Percentiles rank a stretch among this genome's conserved stretches.
Evolutionary conservation across 2,113 vertebrate genomes (phyloP).

Genomic region (Ciconia stormi): DNA sequence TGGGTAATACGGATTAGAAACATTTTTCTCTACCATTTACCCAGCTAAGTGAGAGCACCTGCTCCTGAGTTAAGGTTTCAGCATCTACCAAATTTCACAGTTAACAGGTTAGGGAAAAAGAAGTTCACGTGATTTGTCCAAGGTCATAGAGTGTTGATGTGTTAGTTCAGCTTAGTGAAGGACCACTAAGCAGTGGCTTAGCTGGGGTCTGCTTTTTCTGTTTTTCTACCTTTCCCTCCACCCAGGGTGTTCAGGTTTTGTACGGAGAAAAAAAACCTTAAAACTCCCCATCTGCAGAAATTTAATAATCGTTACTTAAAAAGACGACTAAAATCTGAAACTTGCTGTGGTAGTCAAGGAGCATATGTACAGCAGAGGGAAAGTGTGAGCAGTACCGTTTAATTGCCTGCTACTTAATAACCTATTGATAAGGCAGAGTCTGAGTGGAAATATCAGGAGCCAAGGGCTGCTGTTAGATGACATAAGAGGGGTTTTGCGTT

Average conservation of each 20-base stretch:
- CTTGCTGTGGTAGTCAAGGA: background rate
- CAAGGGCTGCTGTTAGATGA: background rate
- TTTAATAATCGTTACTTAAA: background rate
- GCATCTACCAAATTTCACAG: background rate
- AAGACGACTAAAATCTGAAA: background rate
- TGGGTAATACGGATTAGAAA: background rate
- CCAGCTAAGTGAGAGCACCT: background rate
- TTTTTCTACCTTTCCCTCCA: background rate
- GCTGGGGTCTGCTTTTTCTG: background rate
- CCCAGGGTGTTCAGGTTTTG: background rate
- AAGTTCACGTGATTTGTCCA: background rate
- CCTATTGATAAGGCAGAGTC: background rate
- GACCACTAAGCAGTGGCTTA: background rate
- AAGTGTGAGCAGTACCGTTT: background rate
- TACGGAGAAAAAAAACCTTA: background rate
- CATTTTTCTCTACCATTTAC: background rate
- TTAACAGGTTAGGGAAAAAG: background rate
- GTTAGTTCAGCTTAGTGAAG: background rate
- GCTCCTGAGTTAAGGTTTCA: background rate
- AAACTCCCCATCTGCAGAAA: background rate
- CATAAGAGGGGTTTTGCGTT: constrained; percentile 8
- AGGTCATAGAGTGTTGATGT: background rate
- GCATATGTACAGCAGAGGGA: background rate
- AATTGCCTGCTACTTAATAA: background rate
- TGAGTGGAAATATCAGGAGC: background rate